Base-by-base conservation (phyloP, 2,113 vertebrate genomes). In the Pampusana beccarii region DNA sequence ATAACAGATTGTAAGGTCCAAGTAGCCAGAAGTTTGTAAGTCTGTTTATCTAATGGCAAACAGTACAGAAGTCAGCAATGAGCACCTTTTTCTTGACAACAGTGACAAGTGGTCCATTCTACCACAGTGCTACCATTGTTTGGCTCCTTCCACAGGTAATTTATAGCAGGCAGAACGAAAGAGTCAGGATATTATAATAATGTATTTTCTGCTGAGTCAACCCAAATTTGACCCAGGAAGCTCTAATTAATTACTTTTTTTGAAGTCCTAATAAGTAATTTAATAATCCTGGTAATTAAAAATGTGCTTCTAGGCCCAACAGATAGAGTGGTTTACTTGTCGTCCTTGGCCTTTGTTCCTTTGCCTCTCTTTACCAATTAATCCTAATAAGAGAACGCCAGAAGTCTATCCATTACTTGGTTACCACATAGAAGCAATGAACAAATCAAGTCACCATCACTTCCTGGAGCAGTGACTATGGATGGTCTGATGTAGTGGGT, bases 11-110 rank as follows among this genome's bases (percentile, higher is more conserved):
- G 80, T 46, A 83, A 69, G 72, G 62, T 80, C 90, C 5, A 0
- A 94, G 88, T n/a, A 95, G 74, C 64, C 40, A 75, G 89, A 94
- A 77, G 83, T 95, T 95, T 84, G 57, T 61, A 26, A 72, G 94
- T 91, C 83, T 95, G 57, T 95, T 96, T 91, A 80, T 94, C 89
- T 97, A 79, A 85, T 54, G 81, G 94, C 81, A 94, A 93, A 80
- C 60, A 67, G 60, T 72, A 78, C 57, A 82, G 56, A 80, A 94
- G 73, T 88, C 91, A 90, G 73, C 40, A 85, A 61, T 89, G 81
- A 92, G 46, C 81, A 93, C 80, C 51, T 95, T 94, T 94, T 67
- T 36, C 58, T 81, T 92, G 75, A 94, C 87, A 54, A 64, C 80
- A 84, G 53, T 61, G 77, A 77, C 66, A 81, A 72, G 54, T 48